Evolutionary conservation across 2,888 invertebrate species (phyloP), one percentile per base, ranked within the genome.

Genomic region (Pomacea canaliculata): DNA sequence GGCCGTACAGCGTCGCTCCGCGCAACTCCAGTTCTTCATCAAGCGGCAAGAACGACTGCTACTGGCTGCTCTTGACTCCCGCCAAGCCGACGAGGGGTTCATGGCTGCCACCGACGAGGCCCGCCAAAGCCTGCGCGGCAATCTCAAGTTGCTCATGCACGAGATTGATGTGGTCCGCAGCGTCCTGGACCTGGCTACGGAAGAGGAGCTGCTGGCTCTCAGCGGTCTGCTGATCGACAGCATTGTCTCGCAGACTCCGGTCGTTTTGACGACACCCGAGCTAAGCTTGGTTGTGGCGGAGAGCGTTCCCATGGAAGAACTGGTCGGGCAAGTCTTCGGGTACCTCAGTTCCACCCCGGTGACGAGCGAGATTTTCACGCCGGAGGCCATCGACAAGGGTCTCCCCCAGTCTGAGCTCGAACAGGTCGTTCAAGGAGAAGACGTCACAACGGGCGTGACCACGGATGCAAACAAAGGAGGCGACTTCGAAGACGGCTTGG

Each of bases 21-120:
- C 79, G 10, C 80, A 82, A 70, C 81, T 86, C 12, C 85, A 86
- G 73, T 81, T 83, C 65, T 76, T 79, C 63, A 80, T 86, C 19
- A 80, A 82, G 70, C 75, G 79, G 7, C 80, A 82, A 63, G 87
- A 87, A 74, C 77, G 83, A 71, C 78, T 81, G 72, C 79, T 86
- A n/a, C 67, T 86, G 1, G 68, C 81, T 1, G 78, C 83, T 19
- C 78, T 86, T 12, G 85, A 86, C 27, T 73, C 73, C 59, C 67
- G 77, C n/a, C 65, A 78, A 19, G 71, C 74, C n/a, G 78, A 79
- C 60, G 78, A 82, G 19, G 48, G 70, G 60, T 79, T 82, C 73
- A 68, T 75, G 46, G 49, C 60, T 13, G 78, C 72, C 12, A 76
- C 73, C 18, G 82, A 82, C 48, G 69, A 46, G 13, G 72, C 79